Evolutionary conservation across 2,113 vertebrate species (phyloP).

Genomic region (Cryptoleucopteryx plumbea): DNA sequence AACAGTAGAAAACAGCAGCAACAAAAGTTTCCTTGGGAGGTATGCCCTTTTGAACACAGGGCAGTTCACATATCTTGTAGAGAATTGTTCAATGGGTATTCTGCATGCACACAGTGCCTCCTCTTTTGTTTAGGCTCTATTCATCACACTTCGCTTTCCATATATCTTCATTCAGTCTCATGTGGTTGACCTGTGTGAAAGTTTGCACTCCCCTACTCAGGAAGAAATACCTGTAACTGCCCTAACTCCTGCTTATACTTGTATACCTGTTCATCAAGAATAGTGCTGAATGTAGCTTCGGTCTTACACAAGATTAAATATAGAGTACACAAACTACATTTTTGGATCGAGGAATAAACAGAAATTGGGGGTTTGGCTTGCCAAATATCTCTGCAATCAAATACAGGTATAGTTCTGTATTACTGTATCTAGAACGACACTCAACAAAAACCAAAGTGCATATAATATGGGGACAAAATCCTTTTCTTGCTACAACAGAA

Average conservation of each 20-base stretch:
- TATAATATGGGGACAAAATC: neutral
- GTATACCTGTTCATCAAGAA: neutral
- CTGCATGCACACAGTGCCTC: neutral
- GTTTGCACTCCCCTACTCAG: neutral
- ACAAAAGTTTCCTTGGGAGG: neutral
- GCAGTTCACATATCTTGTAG: neutral
- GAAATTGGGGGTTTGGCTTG: neutral
- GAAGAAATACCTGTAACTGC: neutral
- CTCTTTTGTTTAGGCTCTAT: neutral
- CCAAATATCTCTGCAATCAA: neutral
- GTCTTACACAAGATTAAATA: neutral
- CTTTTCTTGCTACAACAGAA: neutral
- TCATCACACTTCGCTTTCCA: neutral
- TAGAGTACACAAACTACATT: neutral
- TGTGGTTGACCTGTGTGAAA: neutral
- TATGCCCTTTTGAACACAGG: constrained; percentile 35
- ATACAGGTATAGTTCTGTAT: neutral
- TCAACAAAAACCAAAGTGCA: neutral
- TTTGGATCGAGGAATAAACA: neutral
- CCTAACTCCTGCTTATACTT: neutral
- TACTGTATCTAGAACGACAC: neutral
- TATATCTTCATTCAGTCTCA: neutral
- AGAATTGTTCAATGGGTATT: neutral
- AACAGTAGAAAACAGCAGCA: neutral
- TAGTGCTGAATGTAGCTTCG: neutral